A percentile compares a stretch with the other conserved stretches of the same genome.
Evolutionary conservation across 2,797 vertebrate species (phyloP).

Genomic region (Centroberyx gerrardi): DNA sequence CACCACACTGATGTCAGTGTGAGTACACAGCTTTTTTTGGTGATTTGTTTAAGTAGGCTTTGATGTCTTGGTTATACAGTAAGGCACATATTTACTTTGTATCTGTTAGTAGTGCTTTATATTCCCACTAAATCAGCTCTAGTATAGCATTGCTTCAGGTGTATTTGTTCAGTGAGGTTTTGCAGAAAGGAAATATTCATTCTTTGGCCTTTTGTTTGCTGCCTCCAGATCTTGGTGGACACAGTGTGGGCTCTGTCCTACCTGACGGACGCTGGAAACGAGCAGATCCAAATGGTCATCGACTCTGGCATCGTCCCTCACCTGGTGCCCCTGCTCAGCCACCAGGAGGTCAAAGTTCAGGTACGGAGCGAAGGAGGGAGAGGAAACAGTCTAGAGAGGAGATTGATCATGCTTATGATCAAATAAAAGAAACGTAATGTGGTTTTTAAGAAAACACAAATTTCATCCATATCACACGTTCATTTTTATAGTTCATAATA

Average conservation of each 20-base stretch:
- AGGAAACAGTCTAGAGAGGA: neutral
- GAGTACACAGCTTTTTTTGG: constrained; percentile 80
- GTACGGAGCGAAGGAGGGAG: constrained; percentile 75
- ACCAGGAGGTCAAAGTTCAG: constrained; percentile 99
- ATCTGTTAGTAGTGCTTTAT: neutral
- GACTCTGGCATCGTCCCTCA: constrained; percentile 98
- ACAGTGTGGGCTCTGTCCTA: constrained; percentile 99
- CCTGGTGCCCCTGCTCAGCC: constrained; percentile 97
- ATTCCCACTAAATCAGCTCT: too few species aligned
- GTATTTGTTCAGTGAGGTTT: neutral
- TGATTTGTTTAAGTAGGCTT: neutral
- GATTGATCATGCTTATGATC: neutral
- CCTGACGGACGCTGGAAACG: constrained; percentile 98
- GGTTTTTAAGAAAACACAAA: neutral
- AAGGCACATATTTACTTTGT: neutral
- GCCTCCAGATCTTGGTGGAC: constrained; percentile 95
- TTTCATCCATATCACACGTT: neutral
- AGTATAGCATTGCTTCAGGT: too few species aligned
- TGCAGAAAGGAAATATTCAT: neutral
- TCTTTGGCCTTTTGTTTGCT: neutral
- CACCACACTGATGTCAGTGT: constrained; percentile 99
- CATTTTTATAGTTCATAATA: too few species aligned
- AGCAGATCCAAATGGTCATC: constrained; percentile 99
- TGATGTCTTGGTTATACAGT: neutral
- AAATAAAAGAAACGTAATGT: too few species aligned